Conservation (phyloP, 2,888 invertebrate species). For the Heliconius erato region DNA sequence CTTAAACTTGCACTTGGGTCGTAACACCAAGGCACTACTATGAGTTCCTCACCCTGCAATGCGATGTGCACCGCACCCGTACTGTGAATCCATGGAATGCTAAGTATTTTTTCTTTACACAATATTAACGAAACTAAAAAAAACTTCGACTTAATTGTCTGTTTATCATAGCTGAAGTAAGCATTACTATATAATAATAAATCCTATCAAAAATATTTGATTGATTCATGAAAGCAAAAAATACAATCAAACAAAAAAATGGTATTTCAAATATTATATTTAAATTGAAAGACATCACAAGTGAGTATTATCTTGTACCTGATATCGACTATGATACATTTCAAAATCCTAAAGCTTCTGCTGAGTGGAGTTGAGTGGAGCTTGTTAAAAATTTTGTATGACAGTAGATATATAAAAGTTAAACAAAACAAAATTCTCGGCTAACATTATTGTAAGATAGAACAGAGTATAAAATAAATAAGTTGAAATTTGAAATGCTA, state of each 20-base stretch:
- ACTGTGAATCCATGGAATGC: no score
- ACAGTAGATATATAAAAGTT: slow-evolving; percentile 46
- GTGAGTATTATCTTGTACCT: slow-evolving; percentile 7
- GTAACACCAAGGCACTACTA: no score
- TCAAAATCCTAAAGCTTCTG: slow-evolving; percentile 39
- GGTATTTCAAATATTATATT: background rate
- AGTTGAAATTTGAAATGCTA: slow-evolving; percentile 6
- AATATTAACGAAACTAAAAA: no score
- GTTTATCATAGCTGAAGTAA: background rate
- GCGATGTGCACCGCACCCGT: no score
- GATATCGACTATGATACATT: slow-evolving; percentile 31
- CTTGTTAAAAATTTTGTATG: slow-evolving; percentile 49
- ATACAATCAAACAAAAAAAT: background rate
- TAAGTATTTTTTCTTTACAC: no score
- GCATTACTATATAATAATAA: no score
- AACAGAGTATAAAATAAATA: slow-evolving; percentile 34
- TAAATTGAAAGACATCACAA: background rate
- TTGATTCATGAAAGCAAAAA: background rate
- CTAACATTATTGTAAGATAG: slow-evolving; percentile 43
- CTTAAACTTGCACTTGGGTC: no score
- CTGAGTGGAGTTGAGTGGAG: slow-evolving; percentile 46
- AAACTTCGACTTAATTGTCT: no score
- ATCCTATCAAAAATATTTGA: background rate
- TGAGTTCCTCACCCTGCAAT: no score
- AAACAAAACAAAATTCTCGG: slow-evolving; percentile 44